phyloP scores from a whole-genome alignment of 2,113 vertebrate genomes.

The human (Homo sapiens) region DNA sequence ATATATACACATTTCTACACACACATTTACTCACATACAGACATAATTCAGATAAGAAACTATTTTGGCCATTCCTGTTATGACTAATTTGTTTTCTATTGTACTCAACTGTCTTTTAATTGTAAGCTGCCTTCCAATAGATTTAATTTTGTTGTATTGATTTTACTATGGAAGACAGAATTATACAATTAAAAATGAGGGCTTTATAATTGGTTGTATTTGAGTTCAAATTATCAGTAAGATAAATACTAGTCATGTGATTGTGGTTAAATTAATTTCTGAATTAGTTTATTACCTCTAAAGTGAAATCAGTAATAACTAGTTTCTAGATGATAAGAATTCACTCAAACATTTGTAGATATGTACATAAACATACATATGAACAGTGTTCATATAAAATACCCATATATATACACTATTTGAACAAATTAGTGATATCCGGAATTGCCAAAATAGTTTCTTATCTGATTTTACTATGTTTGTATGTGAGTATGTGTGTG shows the following conservation, averaged over 20 bases:
- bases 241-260: neutral
- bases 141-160: conserved; percentile 34
- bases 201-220: neutral
- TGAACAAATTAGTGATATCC: conserved; percentile 27
- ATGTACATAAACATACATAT: no score
- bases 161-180: conserved; percentile 16
- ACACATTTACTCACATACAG: neutral
- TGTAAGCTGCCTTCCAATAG: conserved; percentile 6
- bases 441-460: neutral
- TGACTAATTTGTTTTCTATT: conserved; percentile 34
- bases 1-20: neutral
- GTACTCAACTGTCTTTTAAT: conserved; percentile 12
- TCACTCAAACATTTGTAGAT: neutral
- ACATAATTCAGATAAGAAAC: no score
- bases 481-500: neutral
- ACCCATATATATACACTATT: no score
- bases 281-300: neutral
- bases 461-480: no score
- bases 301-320: neutral
- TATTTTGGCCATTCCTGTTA: neutral
- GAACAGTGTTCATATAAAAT: no score
- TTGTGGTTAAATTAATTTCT: conserved; percentile 23
- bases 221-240: conserved; percentile 24
- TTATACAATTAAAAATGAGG: neutral
- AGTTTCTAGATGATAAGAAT: neutral